Conservation (phyloP, 2,888 invertebrate species). For the Cataglyphis rosenhaueri region DNA sequence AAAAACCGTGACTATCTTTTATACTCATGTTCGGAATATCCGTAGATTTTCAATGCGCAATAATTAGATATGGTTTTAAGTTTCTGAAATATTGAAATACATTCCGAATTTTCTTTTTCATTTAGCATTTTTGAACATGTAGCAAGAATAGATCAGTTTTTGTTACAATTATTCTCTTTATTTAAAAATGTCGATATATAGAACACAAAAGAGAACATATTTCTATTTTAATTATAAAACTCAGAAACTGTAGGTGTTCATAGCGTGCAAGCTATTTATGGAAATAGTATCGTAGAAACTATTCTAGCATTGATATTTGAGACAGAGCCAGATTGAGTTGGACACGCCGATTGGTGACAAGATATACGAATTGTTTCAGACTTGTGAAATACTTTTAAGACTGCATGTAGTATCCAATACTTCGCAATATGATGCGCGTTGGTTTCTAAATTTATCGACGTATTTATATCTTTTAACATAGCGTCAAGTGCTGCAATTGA, state of each 20-base stretch:
- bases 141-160: not conserved
- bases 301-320: constrained; percentile 74
- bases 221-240: constrained; percentile 78
- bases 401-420: constrained; percentile 66
- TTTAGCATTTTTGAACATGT: not conserved
- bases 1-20: constrained; percentile 28
- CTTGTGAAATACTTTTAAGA: constrained; percentile 69
- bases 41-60: not conserved
- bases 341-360: constrained; percentile 79
- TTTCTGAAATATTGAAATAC: not conserved
- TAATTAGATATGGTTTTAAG: not conserved
- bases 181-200: constrained; percentile 40
- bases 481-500: not conserved
- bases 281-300: constrained; percentile 75
- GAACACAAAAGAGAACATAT: constrained; percentile 44
- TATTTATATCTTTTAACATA: not conserved
- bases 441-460: constrained; percentile 17
- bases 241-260: constrained; percentile 79
- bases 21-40: not conserved
- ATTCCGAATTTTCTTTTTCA: not conserved
- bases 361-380: constrained; percentile 81
- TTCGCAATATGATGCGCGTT: constrained; percentile 15
- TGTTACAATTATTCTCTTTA: constrained; percentile 27
- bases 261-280: constrained; percentile 81
- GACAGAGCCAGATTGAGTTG: constrained; percentile 78